Percentiles rank a stretch among this genome's conserved stretches.
These are phyloP conservation scores for Pammene fasciana DNA, from an alignment of 2,888 invertebrate genomes.

Conservation along the genomic window DNA sequence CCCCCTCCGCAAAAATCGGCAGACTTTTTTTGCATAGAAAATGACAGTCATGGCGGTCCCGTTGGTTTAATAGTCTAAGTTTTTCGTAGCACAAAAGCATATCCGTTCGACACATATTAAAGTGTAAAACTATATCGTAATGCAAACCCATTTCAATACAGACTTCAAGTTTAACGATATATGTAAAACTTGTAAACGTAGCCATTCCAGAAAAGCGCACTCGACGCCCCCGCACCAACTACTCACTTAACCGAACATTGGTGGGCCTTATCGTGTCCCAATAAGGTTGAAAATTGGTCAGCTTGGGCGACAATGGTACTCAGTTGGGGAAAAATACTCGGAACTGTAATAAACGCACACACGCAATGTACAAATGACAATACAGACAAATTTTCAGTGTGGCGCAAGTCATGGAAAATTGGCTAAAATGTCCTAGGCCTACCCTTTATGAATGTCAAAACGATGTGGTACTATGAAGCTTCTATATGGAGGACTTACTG, in stretches of 20 bases:
- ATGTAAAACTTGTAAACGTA: slow-evolving; percentile 9
- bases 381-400: slow-evolving; percentile 52
- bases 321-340: slow-evolving; percentile 53
- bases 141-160: background rate
- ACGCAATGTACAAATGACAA: slow-evolving; percentile 47
- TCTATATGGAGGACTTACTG: no score
- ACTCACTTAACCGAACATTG: background rate
- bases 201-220: slow-evolving; percentile 30
- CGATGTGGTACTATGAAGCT: no score
- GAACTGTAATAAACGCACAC: slow-evolving; percentile 64
- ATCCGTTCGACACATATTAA: background rate
- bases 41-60: no score
- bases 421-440: no score
- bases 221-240: slow-evolving; percentile 21
- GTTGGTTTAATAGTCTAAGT: no score
- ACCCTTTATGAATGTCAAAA: no score
- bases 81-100: background rate
- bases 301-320: background rate
- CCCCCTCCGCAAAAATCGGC: no score
- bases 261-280: background rate
- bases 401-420: slow-evolving; percentile 46
- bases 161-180: background rate
- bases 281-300: background rate
- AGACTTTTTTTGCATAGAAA: no score
- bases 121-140: background rate